Percentiles rank a stretch among this genome's conserved stretches.
Evolutionary conservation across 2,113 vertebrate genomes (phyloP).

Genomic region (Chaenocephalus aceratus): DNA sequence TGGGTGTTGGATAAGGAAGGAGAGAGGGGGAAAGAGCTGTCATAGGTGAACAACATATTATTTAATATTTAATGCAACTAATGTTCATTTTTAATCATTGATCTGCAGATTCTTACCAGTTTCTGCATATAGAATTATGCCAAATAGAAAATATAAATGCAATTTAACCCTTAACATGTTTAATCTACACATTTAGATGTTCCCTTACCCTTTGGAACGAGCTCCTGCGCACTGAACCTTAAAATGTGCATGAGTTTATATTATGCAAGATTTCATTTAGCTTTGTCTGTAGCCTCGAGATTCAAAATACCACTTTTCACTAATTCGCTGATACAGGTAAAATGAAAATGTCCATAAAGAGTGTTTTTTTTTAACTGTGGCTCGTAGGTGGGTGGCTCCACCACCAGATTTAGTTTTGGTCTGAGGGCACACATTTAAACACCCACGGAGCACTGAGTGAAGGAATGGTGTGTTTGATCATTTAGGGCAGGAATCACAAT

Average conservation of each 20-base stretch:
- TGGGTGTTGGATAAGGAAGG: conserved; percentile 12
- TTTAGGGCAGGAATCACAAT: conserved; percentile 39
- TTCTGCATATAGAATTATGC: neutral
- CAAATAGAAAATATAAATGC: neutral
- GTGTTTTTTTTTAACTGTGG: neutral
- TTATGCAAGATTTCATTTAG: neutral
- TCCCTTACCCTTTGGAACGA: no score
- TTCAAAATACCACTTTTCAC: no score
- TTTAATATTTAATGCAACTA: neutral
- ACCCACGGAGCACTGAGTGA: conserved; percentile 5
- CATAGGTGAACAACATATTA: conserved; percentile 2
- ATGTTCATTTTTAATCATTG: neutral
- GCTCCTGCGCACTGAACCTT: no score
- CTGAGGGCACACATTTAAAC: neutral
- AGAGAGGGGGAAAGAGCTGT: conserved; percentile 37
- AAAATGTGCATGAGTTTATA: no score
- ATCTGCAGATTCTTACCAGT: neutral
- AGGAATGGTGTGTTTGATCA: conserved; percentile 15
- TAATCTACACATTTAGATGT: neutral
- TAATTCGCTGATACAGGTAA: conserved; percentile 14
- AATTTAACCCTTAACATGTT: neutral
- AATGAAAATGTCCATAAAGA: conserved; percentile 16
- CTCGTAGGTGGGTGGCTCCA: neutral
- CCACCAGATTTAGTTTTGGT: conserved; percentile 1
- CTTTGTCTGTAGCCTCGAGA: neutral